Evolutionary conservation across 1,140 invertebrate genomes (phyloP).

Genomic region (Cyphomyrmex costatus): DNA sequence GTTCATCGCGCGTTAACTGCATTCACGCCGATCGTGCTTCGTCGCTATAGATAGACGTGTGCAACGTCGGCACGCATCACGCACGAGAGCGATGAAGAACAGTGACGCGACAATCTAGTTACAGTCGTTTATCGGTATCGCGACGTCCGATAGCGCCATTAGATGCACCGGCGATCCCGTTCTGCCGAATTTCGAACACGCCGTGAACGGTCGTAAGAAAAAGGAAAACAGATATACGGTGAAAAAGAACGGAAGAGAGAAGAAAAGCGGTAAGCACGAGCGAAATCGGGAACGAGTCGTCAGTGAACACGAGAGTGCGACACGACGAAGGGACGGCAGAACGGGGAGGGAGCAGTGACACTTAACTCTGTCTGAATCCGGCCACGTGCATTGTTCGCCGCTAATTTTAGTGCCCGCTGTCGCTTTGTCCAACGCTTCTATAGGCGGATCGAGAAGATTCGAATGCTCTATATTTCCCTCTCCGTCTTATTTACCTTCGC

Average conservation of each 20-base stretch:
- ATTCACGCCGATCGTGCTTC: conserved; percentile 42
- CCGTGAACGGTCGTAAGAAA: conserved; percentile 48
- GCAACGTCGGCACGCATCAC: conserved; percentile 62
- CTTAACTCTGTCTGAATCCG: conserved; percentile 73
- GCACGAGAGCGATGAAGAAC: conserved; percentile 52
- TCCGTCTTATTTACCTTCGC: conserved; percentile 21
- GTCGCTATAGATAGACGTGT: conserved; percentile 72
- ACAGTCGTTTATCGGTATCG: conserved; percentile 25
- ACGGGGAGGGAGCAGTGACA: conserved; percentile 38
- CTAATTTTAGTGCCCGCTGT: conserved; percentile 75
- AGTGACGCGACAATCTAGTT: conserved; percentile 19
- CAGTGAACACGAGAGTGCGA: conserved; percentile 44
- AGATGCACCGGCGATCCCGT: conserved; percentile 15
- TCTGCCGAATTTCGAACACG: not conserved
- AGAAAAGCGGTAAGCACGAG: conserved; percentile 23
- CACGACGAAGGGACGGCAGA: conserved; percentile 60
- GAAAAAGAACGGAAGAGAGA: conserved; percentile 62
- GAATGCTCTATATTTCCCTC: conserved; percentile 66
- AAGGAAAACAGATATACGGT: conserved; percentile 23
- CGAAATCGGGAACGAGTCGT: conserved; percentile 50
- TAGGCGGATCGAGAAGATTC: conserved; percentile 73
- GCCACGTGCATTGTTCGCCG: conserved; percentile 76
- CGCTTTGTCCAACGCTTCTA: conserved; percentile 74
- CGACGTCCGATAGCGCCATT: conserved; percentile 33
- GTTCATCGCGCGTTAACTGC: conserved; percentile 1